Evolutionary conservation across 2,797 vertebrate species (phyloP), one percentile per base, ranked within the genome.

Genomic region (Pangasius djambal): DNA sequence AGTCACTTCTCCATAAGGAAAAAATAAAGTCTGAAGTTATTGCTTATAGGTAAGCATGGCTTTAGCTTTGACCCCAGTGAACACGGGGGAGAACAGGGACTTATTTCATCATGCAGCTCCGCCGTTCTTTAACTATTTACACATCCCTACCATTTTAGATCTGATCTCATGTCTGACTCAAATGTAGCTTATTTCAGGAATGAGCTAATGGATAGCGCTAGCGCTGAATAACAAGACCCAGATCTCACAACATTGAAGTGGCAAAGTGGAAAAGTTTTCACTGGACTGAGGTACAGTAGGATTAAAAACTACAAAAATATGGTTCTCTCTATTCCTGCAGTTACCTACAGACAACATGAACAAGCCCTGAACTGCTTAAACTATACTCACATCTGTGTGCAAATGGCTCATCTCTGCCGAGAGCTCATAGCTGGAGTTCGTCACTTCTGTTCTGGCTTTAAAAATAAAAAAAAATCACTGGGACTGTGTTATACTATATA

Each of bases 221-320:
- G 55, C 20, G 59, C 18, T 61, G 55, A 82, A 82, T 22, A 40
- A 63, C 57, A 61, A 61, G 57, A 1, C 37, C 50, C 16, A 5
- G 77, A n/a, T 50, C 25, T 50, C 74, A n/a, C 22, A 1, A n/a
- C 74, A 28, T 8, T 1, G 40, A 28, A 28, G 48, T 48, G 72
- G 16, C 16, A 34, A 50, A 59, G 52, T 82, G 12, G 59, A 87
- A 83, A 89, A 37, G 88, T 88, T 86, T 83, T 57, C 77, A 86
- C 88, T 92, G 92, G 89, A 92, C 90, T 91, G 89, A 90, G 87
- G 83, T 91, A 86, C 83, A 59, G n/a, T 55, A 31, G 31, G 69
- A 13, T 7, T 48, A 69, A 75, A 69, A 88, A 72, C 44, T 87
- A 87, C 20, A 92, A 91, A 88, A 88, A 90, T 82, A 89, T 31